Conservation (phyloP, 2,888 invertebrate genomes). For the Diogma glabrata region DNA sequence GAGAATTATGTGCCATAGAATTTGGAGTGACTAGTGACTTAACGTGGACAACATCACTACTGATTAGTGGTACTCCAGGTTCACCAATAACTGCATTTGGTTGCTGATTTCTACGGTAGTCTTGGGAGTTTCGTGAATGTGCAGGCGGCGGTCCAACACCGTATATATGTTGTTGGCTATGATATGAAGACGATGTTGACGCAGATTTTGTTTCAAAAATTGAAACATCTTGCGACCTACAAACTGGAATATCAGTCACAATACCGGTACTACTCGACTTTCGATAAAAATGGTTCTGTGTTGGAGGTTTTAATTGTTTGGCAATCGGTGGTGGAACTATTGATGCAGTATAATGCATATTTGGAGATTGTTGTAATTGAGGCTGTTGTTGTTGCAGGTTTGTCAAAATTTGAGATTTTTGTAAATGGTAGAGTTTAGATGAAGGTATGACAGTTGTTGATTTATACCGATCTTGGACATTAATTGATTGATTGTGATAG, state of each 20-base stretch:
- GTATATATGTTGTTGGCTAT: slow-evolving; percentile 29
- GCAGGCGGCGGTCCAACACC: slow-evolving; percentile 44
- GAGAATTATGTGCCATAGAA: slow-evolving; percentile 42
- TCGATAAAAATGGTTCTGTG: slow-evolving; percentile 40
- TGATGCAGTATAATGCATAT: slow-evolving; percentile 23
- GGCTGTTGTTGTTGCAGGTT: slow-evolving; percentile 23
- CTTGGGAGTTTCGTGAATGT: slow-evolving; percentile 40
- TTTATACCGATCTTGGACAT: slow-evolving; percentile 30
- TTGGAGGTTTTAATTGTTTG: slow-evolving; percentile 54
- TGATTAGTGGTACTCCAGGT: not conserved
- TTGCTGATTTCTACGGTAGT: slow-evolving; percentile 37
- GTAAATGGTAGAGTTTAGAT: slow-evolving; percentile 15
- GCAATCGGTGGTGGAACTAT: slow-evolving; percentile 23
- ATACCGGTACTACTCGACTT: slow-evolving; percentile 39
- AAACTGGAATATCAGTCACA: slow-evolving; percentile 43
- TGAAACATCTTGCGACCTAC: slow-evolving; percentile 35
- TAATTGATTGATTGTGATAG: slow-evolving; percentile 34
- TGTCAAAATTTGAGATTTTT: slow-evolving; percentile 10
- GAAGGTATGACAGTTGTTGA: slow-evolving; percentile 22
- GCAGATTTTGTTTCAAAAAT: slow-evolving; percentile 42
- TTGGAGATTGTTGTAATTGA: slow-evolving; percentile 17
- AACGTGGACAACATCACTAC: not conserved
- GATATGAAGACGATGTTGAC: slow-evolving; percentile 24
- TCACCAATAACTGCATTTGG: slow-evolving; percentile 10
- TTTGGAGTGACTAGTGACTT: slow-evolving; percentile 18